Evolutionary conservation across 2,113 vertebrate genomes (phyloP).

Genomic region (Sylvietta virens): DNA sequence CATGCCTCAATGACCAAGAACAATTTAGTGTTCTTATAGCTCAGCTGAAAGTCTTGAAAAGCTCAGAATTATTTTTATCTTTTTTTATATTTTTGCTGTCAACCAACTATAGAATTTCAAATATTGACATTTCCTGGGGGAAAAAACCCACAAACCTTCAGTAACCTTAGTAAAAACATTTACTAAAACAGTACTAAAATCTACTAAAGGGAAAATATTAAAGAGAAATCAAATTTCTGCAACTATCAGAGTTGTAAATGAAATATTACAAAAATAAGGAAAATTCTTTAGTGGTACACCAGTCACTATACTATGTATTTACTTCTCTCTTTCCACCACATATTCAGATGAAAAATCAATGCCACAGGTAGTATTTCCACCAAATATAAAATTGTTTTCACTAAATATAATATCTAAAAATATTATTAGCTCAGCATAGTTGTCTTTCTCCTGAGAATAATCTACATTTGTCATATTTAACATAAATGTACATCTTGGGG

Average conservation of each 20-base stretch:
- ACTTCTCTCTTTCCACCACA: background rate
- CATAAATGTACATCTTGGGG: background rate
- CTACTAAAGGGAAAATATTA: background rate
- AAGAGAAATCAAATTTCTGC: background rate
- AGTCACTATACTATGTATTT: background rate
- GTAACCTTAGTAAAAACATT: background rate
- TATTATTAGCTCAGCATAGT: background rate
- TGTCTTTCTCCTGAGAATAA: background rate
- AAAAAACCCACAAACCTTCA: fast-evolving
- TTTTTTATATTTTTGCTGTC: background rate
- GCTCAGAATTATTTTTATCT: background rate
- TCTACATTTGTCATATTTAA: background rate
- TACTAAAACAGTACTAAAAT: background rate
- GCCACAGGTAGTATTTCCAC: background rate
- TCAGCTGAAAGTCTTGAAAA: background rate
- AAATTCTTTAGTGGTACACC: background rate
- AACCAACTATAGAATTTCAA: background rate
- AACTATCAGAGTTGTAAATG: background rate
- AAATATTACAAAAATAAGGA: background rate
- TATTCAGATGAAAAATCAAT: background rate
- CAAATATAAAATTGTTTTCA: background rate
- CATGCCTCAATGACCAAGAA: background rate
- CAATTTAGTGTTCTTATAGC: background rate
- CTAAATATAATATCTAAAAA: background rate
- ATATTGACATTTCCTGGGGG: background rate